phyloP scores from a whole-genome alignment of 2,888 invertebrate species.

The Phengaris arion region DNA sequence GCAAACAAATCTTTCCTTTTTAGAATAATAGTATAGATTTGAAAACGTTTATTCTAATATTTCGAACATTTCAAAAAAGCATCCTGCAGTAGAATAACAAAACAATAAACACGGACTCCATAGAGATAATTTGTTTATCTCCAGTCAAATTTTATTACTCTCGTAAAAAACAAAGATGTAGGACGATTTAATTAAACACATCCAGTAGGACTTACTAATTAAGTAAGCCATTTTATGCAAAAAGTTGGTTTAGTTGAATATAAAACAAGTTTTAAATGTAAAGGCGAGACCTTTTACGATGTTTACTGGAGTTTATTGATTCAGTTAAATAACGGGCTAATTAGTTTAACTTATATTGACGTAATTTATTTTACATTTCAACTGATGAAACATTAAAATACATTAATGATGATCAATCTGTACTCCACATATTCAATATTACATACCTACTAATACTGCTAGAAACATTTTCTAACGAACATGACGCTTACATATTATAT shows the following conservation, averaged over 20 bases:
- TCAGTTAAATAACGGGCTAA: constrained; percentile 19
- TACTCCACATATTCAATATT: neutral
- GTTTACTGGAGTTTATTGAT: constrained; percentile 24
- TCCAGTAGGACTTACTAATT: neutral
- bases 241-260: constrained; percentile 27
- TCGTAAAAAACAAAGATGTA: constrained; percentile 13
- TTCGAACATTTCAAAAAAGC: constrained; percentile 3
- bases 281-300: constrained; percentile 14
- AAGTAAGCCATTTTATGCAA: constrained; percentile 19
- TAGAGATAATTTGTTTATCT: constrained; percentile 15
- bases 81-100: neutral
- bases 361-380: constrained; percentile 13
- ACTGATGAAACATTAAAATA: neutral
- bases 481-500: neutral
- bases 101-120: constrained; percentile 8
- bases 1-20: too few species aligned
- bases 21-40: neutral
- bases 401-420: neutral
- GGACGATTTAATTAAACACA: constrained; percentile 24
- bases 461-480: neutral
- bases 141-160: constrained; percentile 1
- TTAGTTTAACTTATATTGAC: constrained; percentile 14
- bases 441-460: neutral
- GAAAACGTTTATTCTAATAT: neutral
- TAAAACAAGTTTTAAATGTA: constrained; percentile 21